These are phyloP conservation scores for Heliconius cydno DNA, from an alignment of 2,888 invertebrate species.

Conservation along the genomic window DNA sequence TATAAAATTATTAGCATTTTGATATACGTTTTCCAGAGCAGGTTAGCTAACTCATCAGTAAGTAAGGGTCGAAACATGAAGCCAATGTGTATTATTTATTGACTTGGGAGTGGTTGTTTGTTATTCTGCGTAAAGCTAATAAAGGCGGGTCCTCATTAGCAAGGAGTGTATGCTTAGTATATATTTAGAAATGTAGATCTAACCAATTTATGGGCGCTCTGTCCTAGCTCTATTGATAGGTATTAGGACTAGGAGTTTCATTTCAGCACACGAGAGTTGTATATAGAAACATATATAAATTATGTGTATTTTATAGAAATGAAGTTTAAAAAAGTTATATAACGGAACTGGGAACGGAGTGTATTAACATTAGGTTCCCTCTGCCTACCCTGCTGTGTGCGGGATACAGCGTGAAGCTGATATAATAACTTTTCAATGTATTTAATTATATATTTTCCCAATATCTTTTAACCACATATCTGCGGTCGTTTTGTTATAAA, in stretches of 20 bases:
- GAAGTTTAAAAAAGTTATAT: no score
- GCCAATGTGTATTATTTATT: slow-evolving; percentile 50
- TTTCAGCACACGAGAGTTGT: neutral
- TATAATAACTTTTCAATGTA: no score
- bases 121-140: slow-evolving; percentile 51
- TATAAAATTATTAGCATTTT: neutral
- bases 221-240: neutral
- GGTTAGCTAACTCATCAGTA: neutral
- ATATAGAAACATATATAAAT: no score
- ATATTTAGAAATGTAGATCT: slow-evolving; percentile 27
- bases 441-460: no score
- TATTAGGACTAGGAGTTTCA: neutral
- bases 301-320: no score
- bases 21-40: neutral
- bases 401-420: no score
- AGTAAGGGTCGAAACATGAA: slow-evolving; percentile 21
- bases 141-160: slow-evolving; percentile 47
- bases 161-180: slow-evolving; percentile 29
- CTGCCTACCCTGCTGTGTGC: no score
- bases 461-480: neutral
- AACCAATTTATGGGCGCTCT: neutral
- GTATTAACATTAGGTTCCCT: no score
- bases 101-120: slow-evolving; percentile 49
- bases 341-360: no score
- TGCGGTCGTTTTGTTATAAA: neutral